Percentiles rank a stretch among this genome's conserved stretches.
Conservation (phyloP, 2,113 vertebrate species). For the Ellobius talpinus region DNA sequence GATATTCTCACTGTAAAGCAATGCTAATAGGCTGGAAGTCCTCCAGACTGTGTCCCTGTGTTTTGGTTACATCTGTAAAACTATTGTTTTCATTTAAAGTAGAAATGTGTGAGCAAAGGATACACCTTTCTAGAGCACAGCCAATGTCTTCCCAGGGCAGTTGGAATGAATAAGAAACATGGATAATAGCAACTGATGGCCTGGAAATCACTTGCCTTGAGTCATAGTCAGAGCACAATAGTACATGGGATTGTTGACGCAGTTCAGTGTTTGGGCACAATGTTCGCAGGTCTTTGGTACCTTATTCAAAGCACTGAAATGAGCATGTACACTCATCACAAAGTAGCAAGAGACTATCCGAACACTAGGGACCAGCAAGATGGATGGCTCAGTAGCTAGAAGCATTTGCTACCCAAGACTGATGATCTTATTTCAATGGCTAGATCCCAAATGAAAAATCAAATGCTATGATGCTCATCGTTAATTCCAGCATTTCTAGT, state of each 20-base stretch:
- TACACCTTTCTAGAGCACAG: not conserved
- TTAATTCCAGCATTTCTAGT: not conserved
- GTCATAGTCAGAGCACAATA: not conserved
- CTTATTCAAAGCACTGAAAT: not conserved
- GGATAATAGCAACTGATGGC: not conserved
- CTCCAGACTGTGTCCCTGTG: not conserved
- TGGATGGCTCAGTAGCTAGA: too few species aligned
- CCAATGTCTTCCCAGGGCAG: not conserved
- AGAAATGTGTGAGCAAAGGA: not conserved
- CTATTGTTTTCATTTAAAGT: not conserved
- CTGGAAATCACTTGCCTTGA: not conserved
- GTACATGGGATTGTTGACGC: not conserved
- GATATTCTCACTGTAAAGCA: not conserved
- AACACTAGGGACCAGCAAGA: not conserved
- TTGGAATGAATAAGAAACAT: not conserved
- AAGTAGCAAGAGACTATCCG: not conserved
- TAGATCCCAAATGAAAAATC: not conserved
- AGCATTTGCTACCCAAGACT: not conserved
- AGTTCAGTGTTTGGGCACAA: too few species aligned
- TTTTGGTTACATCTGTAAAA: constrained; percentile 37
- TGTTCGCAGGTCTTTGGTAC: too few species aligned
- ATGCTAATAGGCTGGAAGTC: not conserved
- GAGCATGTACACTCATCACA: not conserved
- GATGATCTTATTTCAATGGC: not conserved
- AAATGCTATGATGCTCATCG: not conserved